Evolutionary conservation across 2,797 vertebrate genomes (phyloP), one percentile per base, ranked within the genome.

Genomic region (Manis crassicaudata): DNA sequence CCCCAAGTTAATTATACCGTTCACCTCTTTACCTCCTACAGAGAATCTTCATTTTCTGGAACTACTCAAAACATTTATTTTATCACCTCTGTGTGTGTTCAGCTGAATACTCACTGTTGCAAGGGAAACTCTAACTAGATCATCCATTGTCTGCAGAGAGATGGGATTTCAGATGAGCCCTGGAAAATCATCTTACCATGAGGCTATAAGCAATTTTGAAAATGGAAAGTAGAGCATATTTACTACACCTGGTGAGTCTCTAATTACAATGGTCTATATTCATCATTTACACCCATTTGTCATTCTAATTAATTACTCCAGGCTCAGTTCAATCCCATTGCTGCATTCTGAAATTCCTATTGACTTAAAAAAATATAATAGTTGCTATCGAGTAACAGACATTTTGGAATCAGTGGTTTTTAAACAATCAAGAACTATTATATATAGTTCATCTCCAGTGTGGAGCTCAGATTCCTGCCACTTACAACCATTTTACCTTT

Each of bases 231-330:
- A 89, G 29, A 92, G 72, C n/a, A 35, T 94, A 81, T 94, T 95
- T 95, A 90, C 95, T 81, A 83, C 89, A 97, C 96, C 92, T 96
- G 95, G 94, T 87, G 96, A 92, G 92, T 62, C 29, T 94, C 97
- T 98, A 97, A 97, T 97, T 96, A 92, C 80, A 79, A 88, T 79
- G 52, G 88, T 96, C 86, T 96, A 85, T 63, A 94, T 68, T 83
- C 92, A 96, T 96, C 54, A 88, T 85, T 96, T 96, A 86, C 50
- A 90, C 35, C 62, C 56, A 97, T 97, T 97, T 97, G 90, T 96
- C 92, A 97, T 96, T 97, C 96, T 96, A 97, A 97, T 97, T 96
- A 97, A 97, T 97, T 96, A 96, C 86, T 96, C 75, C 35, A 72
- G 58, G 80, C n/a, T 67, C 52, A 92, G 40, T 67, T 88, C 79